These are phyloP conservation scores for Formica exsecta DNA, from an alignment of 1,140 invertebrate genomes.

Conservation along the genomic window DNA sequence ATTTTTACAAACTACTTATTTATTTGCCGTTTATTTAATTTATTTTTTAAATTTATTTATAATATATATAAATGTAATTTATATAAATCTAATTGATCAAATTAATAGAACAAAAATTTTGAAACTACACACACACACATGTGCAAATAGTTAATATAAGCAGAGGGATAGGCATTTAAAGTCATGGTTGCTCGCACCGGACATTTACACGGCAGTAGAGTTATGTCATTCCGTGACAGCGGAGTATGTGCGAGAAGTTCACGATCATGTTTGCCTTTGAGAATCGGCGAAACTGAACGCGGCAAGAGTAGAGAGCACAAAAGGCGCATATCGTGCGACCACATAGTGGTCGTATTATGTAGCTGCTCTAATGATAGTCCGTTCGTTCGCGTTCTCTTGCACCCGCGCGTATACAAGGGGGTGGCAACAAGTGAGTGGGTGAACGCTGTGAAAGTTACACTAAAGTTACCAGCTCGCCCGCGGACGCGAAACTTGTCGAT, in stretches of 20 bases:
- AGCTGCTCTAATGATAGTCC: conserved; percentile 35
- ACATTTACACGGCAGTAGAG: neutral
- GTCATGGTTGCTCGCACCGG: neutral
- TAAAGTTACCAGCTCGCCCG: conserved; percentile 51
- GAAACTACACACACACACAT: no score
- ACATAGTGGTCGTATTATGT: conserved; percentile 18
- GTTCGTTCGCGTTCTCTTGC: conserved; percentile 1
- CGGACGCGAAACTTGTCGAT: conserved; percentile 61
- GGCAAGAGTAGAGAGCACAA: conserved; percentile 19
- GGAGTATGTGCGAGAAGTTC: neutral
- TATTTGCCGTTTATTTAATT: no score
- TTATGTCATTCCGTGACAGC: neutral
- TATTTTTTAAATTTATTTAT: no score
- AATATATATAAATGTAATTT: no score
- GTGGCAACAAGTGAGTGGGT: conserved; percentile 53
- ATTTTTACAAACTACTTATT: no score
- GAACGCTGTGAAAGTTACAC: conserved; percentile 46
- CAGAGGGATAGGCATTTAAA: neutral
- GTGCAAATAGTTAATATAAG: neutral
- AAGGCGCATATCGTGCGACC: neutral
- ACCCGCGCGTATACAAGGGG: conserved; percentile 10
- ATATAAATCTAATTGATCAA: no score
- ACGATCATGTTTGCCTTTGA: conserved; percentile 27
- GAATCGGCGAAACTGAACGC: conserved; percentile 40
- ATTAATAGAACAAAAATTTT: no score